Evolutionary conservation across 1,140 invertebrate genomes (phyloP).

Genomic region (Aphaenogaster rudis): DNA sequence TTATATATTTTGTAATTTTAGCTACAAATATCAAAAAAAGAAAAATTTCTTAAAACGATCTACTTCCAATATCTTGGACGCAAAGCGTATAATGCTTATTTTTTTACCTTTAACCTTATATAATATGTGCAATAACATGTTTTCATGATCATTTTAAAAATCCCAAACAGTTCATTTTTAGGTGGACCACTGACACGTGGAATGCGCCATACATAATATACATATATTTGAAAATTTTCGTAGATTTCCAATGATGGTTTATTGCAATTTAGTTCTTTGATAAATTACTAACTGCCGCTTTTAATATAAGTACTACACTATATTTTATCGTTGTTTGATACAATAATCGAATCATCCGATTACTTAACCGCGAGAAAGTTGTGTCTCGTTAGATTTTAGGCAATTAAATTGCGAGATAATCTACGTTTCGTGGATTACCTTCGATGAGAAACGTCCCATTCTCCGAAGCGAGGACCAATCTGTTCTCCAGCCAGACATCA

Average conservation of each 20-base stretch:
- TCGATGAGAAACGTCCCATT: slow-evolving; percentile 90
- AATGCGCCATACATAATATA: no score
- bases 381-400: neutral
- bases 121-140: no score
- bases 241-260: neutral
- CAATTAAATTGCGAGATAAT: neutral
- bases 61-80: no score
- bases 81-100: no score
- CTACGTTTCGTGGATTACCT: slow-evolving; percentile 85
- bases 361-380: neutral
- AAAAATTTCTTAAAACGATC: no score
- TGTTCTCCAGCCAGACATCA: slow-evolving; percentile 91
- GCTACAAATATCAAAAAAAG: no score
- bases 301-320: neutral
- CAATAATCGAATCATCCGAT: neutral
- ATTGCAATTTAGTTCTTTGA: neutral
- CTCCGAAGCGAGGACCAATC: slow-evolving; percentile 89
- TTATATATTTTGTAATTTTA: no score
- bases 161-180: no score
- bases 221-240: neutral
- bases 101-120: no score
- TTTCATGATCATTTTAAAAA: no score
- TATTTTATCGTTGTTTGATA: neutral
- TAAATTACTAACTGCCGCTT: neutral
- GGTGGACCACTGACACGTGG: no score